phyloP scores from a whole-genome alignment of 2,797 vertebrate species.

The Phalloptychus januarius region DNA sequence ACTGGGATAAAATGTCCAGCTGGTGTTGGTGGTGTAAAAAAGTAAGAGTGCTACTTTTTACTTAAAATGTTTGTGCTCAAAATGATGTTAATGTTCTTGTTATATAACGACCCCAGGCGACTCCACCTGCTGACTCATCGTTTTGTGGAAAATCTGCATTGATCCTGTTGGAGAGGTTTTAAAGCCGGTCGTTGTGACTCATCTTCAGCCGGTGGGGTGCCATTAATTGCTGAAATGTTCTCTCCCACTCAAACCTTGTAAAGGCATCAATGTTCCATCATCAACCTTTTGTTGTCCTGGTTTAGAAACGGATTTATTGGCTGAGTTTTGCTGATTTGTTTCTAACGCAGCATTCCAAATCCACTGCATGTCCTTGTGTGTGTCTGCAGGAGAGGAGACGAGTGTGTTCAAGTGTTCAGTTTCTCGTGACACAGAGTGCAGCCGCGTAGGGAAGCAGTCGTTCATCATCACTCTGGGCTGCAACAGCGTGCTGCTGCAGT shows the following conservation, averaged over 20 bases:
- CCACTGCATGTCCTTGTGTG: constrained; percentile 11
- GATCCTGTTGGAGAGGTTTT: background rate
- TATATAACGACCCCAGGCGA: background rate
- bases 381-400: constrained; percentile 86
- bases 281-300: background rate
- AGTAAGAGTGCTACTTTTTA: background rate
- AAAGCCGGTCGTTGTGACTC: background rate
- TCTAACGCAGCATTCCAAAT: background rate
- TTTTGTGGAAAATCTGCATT: background rate
- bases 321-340: background rate
- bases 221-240: background rate
- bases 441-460: constrained; percentile 95
- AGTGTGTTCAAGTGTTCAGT: constrained; percentile 95
- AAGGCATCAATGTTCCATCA: background rate
- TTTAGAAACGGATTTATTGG: background rate
- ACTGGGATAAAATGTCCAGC: background rate
- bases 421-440: constrained; percentile 92
- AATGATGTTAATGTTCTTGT: background rate
- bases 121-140: background rate
- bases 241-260: background rate
- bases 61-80: background rate
- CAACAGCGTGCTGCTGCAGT: constrained; percentile 95
- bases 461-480: constrained; percentile 96
- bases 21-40: background rate
- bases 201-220: background rate